Base-by-base conservation (phyloP, 2,113 vertebrate genomes). In the Siphamia tubifer region DNA sequence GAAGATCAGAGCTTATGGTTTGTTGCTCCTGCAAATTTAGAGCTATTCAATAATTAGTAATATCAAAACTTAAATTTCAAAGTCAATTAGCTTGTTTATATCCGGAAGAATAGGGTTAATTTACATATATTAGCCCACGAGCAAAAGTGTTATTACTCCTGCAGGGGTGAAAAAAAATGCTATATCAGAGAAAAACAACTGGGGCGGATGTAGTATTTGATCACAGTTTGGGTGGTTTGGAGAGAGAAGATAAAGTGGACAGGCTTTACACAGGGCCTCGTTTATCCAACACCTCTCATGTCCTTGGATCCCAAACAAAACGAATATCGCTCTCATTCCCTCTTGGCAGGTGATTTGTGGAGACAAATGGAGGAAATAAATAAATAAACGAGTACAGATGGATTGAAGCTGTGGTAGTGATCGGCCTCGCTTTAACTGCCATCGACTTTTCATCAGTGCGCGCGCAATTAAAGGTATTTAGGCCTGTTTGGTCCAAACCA, bases 381-480 rank as follows among this genome's bases (percentile, higher is more conserved):
- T 86, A 90, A 87, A 88, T 85, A 88, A 87, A 89, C 47, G 67
- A 82, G 74, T 83, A 81, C 79, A 88, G 84, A 90, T 88, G 84
- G 88, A 87, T 88, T 86, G 81, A 86, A 85, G 67, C 64, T 73
- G 66, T 21, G 73, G 91, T 91, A 93, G 92, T 90, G 79, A 88
- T 87, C 85, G 72, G 67, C n/a, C n/a, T 67, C 83, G 91, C 88
- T 92, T 93, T 90, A 90, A 81, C 94, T 93, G 93, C 82, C 91
- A 97, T 96, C 93, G 95, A 95, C 94, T 95, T 97, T 95, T 96
- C 94, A 96, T 95, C 93, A 89, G 89, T 90, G 89, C 89, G 88
- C 89, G 92, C 92, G 92, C 94, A 95, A 96, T 97, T 96, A 94
- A 95, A 94, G 92, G 92, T 94, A 94, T 95, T 96, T 94, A 89